Evolutionary conservation across 64 coral and sea anemone genomes (phyloP).

Genomic region (Actinia equina): DNA sequence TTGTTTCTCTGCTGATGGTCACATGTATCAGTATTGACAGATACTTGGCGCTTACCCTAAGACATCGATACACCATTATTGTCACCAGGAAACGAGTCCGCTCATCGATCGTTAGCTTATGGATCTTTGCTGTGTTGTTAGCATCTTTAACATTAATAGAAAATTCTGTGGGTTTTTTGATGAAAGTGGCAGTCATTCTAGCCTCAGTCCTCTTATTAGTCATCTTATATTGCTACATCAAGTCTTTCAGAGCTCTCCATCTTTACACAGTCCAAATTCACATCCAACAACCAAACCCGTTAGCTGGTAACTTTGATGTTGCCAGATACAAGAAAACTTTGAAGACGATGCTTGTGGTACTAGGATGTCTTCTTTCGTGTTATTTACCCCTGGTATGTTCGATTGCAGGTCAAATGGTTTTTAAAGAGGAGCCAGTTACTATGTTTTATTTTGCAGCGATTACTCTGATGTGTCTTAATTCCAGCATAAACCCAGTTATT

Average conservation of each 20-base stretch:
- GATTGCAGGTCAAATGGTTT: too few relatives aligned
- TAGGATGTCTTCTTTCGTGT: neutral
- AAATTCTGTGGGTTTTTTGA: neutral
- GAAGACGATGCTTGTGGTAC: neutral
- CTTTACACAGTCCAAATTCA: constrained; percentile 1
- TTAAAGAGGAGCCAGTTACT: too few relatives aligned
- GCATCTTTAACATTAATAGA: neutral
- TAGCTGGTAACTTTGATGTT: constrained; percentile 1
- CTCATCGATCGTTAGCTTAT: neutral
- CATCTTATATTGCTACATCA: neutral
- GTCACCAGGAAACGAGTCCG: neutral
- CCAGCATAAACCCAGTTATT: too few relatives aligned
- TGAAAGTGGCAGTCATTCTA: neutral
- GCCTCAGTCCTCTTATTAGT: neutral
- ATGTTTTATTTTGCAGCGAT: neutral
- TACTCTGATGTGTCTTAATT: neutral
- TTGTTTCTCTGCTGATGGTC: neutral
- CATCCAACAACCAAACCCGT: neutral
- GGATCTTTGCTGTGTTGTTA: neutral
- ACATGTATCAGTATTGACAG: constrained; percentile 1
- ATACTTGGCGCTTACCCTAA: neutral
- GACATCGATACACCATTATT: neutral
- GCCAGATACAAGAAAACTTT: constrained; percentile 2
- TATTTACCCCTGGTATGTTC: neutral
- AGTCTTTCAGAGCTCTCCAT: neutral